phyloP scores from a whole-genome alignment of 2,888 invertebrate genomes.

The Oscheius onirici region DNA sequence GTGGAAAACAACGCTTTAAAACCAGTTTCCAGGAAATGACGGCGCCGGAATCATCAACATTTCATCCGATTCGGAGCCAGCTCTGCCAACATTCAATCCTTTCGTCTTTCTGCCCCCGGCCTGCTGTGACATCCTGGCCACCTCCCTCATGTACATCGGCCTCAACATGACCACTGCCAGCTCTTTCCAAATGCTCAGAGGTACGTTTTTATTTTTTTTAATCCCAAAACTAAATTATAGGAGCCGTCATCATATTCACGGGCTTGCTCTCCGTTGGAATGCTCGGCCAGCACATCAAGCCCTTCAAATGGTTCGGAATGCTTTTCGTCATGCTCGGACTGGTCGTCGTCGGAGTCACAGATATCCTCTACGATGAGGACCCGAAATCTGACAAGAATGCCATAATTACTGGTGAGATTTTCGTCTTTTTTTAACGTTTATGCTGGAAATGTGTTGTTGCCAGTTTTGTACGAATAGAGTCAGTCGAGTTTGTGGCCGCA shows the following conservation, averaged over 20 bases:
- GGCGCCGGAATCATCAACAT: conserved; percentile 55
- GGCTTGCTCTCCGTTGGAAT: conserved; percentile 87
- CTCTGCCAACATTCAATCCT: conserved; percentile 82
- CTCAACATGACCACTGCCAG: conserved; percentile 89
- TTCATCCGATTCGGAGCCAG: conserved; percentile 59
- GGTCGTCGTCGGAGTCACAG: conserved; percentile 61
- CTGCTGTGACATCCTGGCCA: conserved; percentile 87
- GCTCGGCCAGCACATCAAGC: conserved; percentile 75
- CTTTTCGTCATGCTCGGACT: conserved; percentile 72
- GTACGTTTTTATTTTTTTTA: conserved; percentile 72
- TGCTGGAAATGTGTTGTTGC: too few relatives aligned
- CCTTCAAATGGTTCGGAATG: conserved; percentile 75
- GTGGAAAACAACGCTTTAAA: neutral
- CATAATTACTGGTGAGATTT: conserved; percentile 76
- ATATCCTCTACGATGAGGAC: conserved; percentile 70
- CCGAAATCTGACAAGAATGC: conserved; percentile 76
- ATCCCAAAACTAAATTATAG: conserved; percentile 71
- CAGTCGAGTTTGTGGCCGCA: too few relatives aligned
- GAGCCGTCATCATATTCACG: conserved; percentile 87
- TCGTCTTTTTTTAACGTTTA: neutral
- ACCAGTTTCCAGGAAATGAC: conserved; percentile 50
- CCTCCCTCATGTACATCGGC: conserved; percentile 89
- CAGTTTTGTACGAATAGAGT: too few relatives aligned
- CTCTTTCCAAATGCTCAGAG: conserved; percentile 95
- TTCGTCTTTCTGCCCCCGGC: conserved; percentile 84